These are phyloP conservation scores for Anaspis maculata DNA, from an alignment of 2,888 invertebrate species.

Conservation along the genomic window DNA sequence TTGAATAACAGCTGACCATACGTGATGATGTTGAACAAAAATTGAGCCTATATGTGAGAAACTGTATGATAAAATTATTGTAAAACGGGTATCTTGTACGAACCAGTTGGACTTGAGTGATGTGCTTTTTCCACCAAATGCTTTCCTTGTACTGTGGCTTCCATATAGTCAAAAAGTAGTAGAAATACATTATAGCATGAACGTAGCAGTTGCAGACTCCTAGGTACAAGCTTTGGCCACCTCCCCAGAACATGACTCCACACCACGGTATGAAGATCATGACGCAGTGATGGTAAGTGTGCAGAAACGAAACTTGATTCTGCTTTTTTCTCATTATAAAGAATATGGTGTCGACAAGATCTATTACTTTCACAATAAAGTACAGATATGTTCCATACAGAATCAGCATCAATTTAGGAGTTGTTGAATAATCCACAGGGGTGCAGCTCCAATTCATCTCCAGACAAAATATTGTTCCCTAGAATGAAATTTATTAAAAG, in stretches of 20 bases:
- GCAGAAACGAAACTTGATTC: conserved; percentile 73
- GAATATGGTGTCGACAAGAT: conserved; percentile 69
- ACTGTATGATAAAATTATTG: not conserved
- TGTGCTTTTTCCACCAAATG: no score
- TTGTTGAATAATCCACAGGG: conserved; percentile 57
- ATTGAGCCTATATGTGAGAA: conserved; percentile 51
- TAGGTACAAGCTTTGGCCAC: conserved; percentile 58
- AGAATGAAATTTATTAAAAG: no score
- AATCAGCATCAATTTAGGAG: conserved; percentile 52
- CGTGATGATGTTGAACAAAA: conserved; percentile 52
- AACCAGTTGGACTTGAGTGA: conserved; percentile 77
- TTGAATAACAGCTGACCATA: conserved; percentile 43
- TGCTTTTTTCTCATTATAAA: no score
- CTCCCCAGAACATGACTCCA: conserved; percentile 53
- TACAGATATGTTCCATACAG: conserved; percentile 53
- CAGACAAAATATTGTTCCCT: conserved; percentile 11
- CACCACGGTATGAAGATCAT: conserved; percentile 65
- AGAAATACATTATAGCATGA: conserved; percentile 73
- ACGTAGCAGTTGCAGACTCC: conserved; percentile 66
- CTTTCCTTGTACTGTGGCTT: conserved; percentile 59
- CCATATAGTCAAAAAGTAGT: conserved; percentile 69
- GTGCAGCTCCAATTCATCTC: conserved; percentile 47
- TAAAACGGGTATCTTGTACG: no score
- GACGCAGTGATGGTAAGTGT: conserved; percentile 78
- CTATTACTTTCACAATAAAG: conserved; percentile 61